Evolutionary conservation across 2,888 invertebrate genomes (phyloP), one percentile per base, ranked within the genome.

Genomic region (Microctonus brassicae): DNA sequence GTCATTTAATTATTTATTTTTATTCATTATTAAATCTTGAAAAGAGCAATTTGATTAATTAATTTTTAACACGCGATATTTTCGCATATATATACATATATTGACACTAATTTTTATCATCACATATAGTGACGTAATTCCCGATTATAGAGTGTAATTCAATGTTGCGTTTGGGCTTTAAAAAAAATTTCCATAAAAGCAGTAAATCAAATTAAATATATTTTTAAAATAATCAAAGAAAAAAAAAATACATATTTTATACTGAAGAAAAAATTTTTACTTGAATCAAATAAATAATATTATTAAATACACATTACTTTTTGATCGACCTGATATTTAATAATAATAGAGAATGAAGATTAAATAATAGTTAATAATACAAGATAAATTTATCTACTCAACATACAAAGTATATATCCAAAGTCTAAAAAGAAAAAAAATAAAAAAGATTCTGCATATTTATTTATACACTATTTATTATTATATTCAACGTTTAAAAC

Each of bases 381-480:
- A 39, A 36, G 20, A 24, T n/a, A n/a, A 39, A 42, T 69, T 55
- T 33, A 65, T 36, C n/a, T 60, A 70, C 26, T 47, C 58, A 60
- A 65, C 57, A 67, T 67, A 69, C 73, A 3, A 29, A 5, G 29
- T 29, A 3, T 29, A 29, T 29, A 75, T 73, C 74, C 75, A 77
- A 76, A 76, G 77, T 77, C 76, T 75, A 75, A 70, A 63, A 76
- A 73, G 17, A 77, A 77, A 73, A 74, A 72, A 57, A 66, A 73
- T 68, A 29, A 5, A 29, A 5, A 5, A 5, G 13, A n/a, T n/a
- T 42, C 52, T 7, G n/a, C n/a, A 4, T 17, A n/a, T 42, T n/a
- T 42, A n/a, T 42, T 42, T 42, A 42, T 42, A n/a, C n/a, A 42
- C 26, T 10, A n/a, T 47, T 47, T 17, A 47, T 47, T 17, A 47